Evolutionary conservation across 2,113 vertebrate genomes (phyloP).

Genomic region (Thryonomys swinderianus): DNA sequence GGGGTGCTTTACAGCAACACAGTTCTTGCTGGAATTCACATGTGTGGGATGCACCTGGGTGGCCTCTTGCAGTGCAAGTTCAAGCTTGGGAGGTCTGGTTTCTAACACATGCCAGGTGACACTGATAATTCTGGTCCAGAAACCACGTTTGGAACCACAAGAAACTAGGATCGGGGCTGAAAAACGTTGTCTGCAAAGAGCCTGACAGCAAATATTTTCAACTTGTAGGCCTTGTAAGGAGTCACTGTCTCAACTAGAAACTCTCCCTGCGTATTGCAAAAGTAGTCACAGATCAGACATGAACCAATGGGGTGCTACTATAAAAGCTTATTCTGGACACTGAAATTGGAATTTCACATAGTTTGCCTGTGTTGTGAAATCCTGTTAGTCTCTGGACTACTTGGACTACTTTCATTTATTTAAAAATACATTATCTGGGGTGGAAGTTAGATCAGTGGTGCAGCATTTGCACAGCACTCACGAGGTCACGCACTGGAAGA

Average conservation of each 20-base stretch:
- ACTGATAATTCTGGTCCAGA: not conserved
- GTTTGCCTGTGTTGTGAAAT: not conserved
- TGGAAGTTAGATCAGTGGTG: not conserved
- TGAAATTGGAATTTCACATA: not conserved
- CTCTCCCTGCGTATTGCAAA: not conserved
- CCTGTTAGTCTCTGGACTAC: not conserved
- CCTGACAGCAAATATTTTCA: not conserved
- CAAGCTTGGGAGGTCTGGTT: not conserved
- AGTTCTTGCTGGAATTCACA: not conserved
- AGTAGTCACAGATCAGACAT: not conserved
- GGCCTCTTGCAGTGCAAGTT: not conserved
- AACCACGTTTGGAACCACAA: not conserved
- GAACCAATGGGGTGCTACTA: not conserved
- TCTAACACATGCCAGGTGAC: not conserved
- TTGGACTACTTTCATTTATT: not conserved
- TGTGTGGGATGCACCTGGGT: not conserved
- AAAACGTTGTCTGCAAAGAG: not conserved
- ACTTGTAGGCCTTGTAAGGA: not conserved
- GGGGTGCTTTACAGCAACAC: not conserved
- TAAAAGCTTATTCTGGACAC: not conserved
- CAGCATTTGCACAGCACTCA: not conserved
- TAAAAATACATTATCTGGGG: not conserved
- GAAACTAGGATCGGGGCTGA: not conserved
- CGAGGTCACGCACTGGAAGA: not conserved
- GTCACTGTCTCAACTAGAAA: fast-evolving